Evolutionary conservation across 2,113 vertebrate genomes (phyloP).

Genomic region (Cairina moschata): DNA sequence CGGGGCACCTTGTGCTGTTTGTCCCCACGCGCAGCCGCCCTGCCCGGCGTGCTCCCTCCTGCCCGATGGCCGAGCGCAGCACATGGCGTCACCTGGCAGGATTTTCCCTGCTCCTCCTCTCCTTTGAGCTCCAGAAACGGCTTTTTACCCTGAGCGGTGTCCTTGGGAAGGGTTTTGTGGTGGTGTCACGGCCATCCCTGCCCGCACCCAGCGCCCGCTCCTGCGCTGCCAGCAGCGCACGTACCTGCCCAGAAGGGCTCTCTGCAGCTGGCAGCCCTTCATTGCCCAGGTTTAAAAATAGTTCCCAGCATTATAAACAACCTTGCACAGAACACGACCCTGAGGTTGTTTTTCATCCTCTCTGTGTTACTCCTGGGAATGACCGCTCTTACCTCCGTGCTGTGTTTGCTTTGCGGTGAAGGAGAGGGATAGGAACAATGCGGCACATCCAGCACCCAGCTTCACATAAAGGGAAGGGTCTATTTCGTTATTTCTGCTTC

Average conservation of each 20-base stretch:
- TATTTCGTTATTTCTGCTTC: background rate
- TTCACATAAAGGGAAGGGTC: background rate
- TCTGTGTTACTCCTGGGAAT: background rate
- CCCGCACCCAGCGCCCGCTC: background rate
- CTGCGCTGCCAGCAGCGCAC: background rate
- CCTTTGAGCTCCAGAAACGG: background rate
- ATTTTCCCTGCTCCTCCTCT: background rate
- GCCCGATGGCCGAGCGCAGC: no score
- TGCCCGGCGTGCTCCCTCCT: no score
- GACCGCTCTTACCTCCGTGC: background rate
- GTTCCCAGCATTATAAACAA: slow-evolving; percentile 7
- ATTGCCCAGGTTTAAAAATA: slow-evolving; percentile 52
- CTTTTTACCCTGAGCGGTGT: background rate
- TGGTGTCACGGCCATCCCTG: background rate
- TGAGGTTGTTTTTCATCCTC: slow-evolving; percentile 7
- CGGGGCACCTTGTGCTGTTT: no score
- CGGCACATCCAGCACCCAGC: background rate
- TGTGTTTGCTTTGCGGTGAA: background rate
- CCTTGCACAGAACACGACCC: background rate
- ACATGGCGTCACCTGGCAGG: background rate
- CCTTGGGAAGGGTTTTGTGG: background rate
- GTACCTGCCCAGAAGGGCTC: background rate
- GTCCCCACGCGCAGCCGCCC: no score
- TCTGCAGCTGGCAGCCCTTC: slow-evolving; percentile 14
- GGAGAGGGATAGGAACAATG: background rate